These are phyloP conservation scores for Cyprinodon brontotheroides DNA, from an alignment of 2,113 vertebrate species.

Conservation along the genomic window DNA sequence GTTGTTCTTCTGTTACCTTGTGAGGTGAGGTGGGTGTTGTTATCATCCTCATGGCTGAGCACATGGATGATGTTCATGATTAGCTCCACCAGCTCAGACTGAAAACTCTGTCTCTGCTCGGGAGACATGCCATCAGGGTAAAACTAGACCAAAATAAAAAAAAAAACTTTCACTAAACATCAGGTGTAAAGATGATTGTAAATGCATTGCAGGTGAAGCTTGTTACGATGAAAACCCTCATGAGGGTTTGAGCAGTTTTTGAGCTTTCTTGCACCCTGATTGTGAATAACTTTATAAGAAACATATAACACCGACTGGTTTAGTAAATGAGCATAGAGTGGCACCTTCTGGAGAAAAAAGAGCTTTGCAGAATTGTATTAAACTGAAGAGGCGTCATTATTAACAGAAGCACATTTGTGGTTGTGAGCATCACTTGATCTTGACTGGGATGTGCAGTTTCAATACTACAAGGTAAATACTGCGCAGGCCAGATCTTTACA, in stretches of 20 bases:
- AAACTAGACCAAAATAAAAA: conserved; percentile 70
- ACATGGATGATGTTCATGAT: conserved; percentile 85
- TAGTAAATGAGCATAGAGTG: conserved; percentile 77
- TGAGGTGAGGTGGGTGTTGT: conserved; percentile 69
- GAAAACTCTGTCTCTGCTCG: conserved; percentile 86
- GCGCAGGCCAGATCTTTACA: neutral
- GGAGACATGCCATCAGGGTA: conserved; percentile 77
- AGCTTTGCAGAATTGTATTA: conserved; percentile 37
- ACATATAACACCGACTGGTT: conserved; percentile 17
- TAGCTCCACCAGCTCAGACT: conserved; percentile 87
- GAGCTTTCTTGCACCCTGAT: conserved; percentile 14
- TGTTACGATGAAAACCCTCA: neutral
- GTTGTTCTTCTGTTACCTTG: conserved; percentile 59
- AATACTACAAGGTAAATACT: neutral
- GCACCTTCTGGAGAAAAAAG: too few relatives aligned
- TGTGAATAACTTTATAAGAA: conserved; percentile 35
- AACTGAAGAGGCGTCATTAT: neutral
- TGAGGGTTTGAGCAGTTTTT: conserved; percentile 5
- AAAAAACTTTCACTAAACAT: neutral
- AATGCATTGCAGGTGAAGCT: conserved; percentile 1
- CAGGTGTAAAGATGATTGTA: neutral
- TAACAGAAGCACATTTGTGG: neutral
- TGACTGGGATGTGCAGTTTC: neutral
- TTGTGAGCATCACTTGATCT: neutral
- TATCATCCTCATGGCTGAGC: conserved; percentile 69